Evolutionary conservation across 2,797 vertebrate species (phyloP).

Genomic region (Naso thynnoides): DNA sequence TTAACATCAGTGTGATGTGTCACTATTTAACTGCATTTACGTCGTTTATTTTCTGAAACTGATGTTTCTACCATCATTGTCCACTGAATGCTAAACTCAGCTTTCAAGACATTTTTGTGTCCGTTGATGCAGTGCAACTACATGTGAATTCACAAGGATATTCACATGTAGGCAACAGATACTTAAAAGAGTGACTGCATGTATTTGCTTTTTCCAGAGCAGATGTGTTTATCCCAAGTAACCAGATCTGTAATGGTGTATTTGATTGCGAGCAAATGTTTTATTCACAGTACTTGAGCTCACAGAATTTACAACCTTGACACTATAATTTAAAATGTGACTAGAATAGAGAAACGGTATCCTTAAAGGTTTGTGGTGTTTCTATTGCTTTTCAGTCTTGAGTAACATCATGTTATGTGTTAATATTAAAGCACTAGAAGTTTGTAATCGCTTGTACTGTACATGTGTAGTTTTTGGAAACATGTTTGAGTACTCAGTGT

Average conservation of each 20-base stretch:
- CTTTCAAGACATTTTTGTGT: conserved; percentile 31
- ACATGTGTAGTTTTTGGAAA: conserved; percentile 73
- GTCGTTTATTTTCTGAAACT: conserved; percentile 11
- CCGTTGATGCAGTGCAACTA: conserved; percentile 43
- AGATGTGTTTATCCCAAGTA: conserved; percentile 43
- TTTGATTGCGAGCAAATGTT: conserved; percentile 34
- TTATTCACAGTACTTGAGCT: conserved; percentile 49
- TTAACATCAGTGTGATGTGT: conserved; percentile 9
- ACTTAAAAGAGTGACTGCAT: conserved; percentile 74
- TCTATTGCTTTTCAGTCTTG: conserved; percentile 41
- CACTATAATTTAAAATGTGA: conserved; percentile 30
- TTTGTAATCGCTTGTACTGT: conserved; percentile 66
- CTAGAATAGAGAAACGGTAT: conserved; percentile 18
- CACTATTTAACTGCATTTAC: conserved; percentile 14
- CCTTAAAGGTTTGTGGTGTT: conserved; percentile 46
- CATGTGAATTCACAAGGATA: conserved; percentile 29
- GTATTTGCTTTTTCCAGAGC: conserved; percentile 58
- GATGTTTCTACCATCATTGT: conserved; percentile 16
- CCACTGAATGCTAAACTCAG: conserved; percentile 12
- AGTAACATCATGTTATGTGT: conserved; percentile 49
- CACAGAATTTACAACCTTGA: conserved; percentile 50
- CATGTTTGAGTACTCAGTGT: conserved; percentile 66
- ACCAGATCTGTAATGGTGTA: conserved; percentile 18
- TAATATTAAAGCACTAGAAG: conserved; percentile 54
- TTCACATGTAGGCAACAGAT: conserved; percentile 44